Base-by-base conservation (phyloP, 2,888 invertebrate species). In the Mythimna vitellina region DNA sequence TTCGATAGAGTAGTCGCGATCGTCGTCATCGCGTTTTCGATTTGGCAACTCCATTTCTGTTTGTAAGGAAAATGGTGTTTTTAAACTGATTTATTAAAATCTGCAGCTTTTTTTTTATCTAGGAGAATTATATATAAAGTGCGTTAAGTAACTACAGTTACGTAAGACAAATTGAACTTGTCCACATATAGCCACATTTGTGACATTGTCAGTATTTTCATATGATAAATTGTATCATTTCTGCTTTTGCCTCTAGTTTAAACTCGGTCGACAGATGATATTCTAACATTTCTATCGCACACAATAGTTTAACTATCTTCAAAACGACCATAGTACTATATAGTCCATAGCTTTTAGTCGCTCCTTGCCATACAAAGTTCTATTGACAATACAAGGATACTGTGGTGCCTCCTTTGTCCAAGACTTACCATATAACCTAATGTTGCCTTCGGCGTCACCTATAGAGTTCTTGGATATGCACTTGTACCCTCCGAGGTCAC, bases 401-500 rank as follows among this genome's bases (percentile, higher is more conserved):
- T n/a, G 65, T 51, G 29, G 51, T 9, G 42, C 20, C 29, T 56
- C 70, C 68, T 78, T 79, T 78, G 70, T 71, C n/a, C 22, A 60
- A 35, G 42, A 57, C 98, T 97, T 94, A 99, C 99, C 98, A 92
- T 99, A 98, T 83, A 99, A 97, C 87, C 98, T 97, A 88, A 99
- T 99, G 91, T 98, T 98, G 75, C 98, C 98, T 92, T 98, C 98
- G 20, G 99, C 98, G 88, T 98, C 98, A 1, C 99, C 99, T 88
- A 99, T 98, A 78, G 98, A 98, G 94, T 99, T 99, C 95, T 99
- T 98, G 66, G 98, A 98, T 89, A 98, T 98, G 95, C 99, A 99
- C 92, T 98, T 98, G 96, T 99, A 99, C 65, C 98, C 98, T 22
- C 98, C 98, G 85, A 98, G 97, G 92, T 98, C 98, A 74, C 97